Evolutionary conservation across 2,113 vertebrate genomes (phyloP), one percentile per base, ranked within the genome.

Genomic region (Lontra canadensis): DNA sequence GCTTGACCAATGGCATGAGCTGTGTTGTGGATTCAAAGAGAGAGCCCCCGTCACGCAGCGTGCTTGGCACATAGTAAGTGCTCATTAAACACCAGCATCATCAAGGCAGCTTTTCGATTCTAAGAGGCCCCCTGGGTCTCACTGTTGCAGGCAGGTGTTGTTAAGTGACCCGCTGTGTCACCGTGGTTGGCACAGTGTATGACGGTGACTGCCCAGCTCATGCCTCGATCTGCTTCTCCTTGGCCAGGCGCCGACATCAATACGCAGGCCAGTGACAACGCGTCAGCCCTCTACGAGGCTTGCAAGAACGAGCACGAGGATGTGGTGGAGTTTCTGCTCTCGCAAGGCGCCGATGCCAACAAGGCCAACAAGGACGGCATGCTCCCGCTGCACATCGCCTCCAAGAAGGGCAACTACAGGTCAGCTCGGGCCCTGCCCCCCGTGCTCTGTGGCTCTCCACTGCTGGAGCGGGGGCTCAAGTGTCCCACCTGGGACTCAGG

Each of bases 271-370:
- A 99, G 99, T 6, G 99, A 99, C 85, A 98, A 98, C 0, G 99
- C 99, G 0, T 99, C 99, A 0, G 99, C 99, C 74, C 99, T 99
- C 96, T 99, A 99, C 34, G 99, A 99, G 98, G 99, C 99, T 34
- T 98, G 99, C 97, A 99, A 99, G 98, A 99, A 99, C 9, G 99
- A 98, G 31, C 99, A 99, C 0, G 86, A 98, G 55, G 95, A 97
- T 1, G 97, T 99, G 6, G 99, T 99, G 96, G 98, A 99, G 95
- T 98, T 99, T 23, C 99, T 99, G 39, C 97, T 99, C 90, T 99
- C 99, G 0, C 99, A 99, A 90, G 99, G 99, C 0, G 99, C 99
- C 1, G 99, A 99, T 12, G 99, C 99, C 97, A 99, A 99, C 98
- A 99, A 98, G 98, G 86, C 99, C 65, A 99, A 99, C 95, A 99